Percentiles rank a stretch among this genome's conserved stretches.
Evolutionary conservation across 2,888 invertebrate species (phyloP).

Genomic region (Oscheius onirici): DNA sequence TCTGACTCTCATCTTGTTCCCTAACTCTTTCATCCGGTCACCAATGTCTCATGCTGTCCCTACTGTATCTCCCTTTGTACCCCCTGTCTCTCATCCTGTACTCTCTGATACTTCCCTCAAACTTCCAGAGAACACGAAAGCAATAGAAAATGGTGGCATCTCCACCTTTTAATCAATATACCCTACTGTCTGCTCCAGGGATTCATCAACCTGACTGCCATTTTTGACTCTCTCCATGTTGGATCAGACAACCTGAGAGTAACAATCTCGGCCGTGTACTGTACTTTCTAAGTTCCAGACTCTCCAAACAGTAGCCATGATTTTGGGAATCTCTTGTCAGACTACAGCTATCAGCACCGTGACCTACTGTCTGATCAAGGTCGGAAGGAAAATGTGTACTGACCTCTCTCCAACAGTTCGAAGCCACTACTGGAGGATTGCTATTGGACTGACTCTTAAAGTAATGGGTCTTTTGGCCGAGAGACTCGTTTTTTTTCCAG

Average conservation of each 20-base stretch:
- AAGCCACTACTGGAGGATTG: neutral
- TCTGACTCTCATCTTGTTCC: too few species aligned
- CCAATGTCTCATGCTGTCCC: too few species aligned
- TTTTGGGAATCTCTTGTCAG: conserved; percentile 9
- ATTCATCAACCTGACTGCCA: neutral
- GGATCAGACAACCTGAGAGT: too few species aligned
- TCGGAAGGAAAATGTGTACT: conserved; percentile 4
- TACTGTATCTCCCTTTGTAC: too few species aligned
- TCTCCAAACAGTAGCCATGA: neutral
- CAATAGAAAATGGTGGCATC: neutral
- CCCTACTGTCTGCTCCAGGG: conserved; percentile 13
- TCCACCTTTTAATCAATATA: neutral
- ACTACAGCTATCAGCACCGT: neutral
- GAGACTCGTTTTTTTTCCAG: neutral
- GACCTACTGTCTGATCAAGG: conserved; percentile 1
- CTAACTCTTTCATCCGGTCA: too few species aligned
- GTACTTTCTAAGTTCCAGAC: too few species aligned
- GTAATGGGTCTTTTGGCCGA: too few species aligned
- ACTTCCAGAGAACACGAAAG: neutral
- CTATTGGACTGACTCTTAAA: conserved; percentile 8
- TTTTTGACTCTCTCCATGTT: neutral
- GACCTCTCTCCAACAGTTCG: neutral
- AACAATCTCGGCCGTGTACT: too few species aligned
- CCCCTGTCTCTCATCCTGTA: too few species aligned
- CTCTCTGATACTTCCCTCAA: too few species aligned